phyloP scores from a whole-genome alignment of 2,888 invertebrate species.

The Pyrocoelia pectoralis region DNA sequence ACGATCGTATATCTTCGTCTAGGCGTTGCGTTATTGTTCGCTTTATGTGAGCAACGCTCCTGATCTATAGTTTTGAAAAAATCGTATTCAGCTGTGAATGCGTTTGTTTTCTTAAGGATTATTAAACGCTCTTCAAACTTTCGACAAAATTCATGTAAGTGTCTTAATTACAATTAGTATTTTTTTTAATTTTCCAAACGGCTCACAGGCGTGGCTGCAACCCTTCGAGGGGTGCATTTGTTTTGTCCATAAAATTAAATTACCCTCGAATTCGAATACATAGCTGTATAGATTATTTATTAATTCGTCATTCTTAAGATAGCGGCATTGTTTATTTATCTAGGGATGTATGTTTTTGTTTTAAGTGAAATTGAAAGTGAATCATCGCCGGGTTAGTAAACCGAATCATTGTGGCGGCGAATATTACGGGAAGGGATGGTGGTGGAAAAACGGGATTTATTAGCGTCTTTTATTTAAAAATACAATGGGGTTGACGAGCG shows the following conservation, averaged over 20 bases:
- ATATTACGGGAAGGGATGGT: neutral
- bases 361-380: constrained; percentile 15
- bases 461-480: neutral
- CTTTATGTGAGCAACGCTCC: constrained; percentile 1
- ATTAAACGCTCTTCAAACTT: neutral
- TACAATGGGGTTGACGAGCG: neutral
- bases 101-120: neutral
- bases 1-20: neutral
- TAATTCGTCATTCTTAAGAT: too few relatives aligned
- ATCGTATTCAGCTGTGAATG: constrained; percentile 8
- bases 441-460: neutral
- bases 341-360: neutral
- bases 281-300: neutral
- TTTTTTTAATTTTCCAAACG: neutral
- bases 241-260: constrained; percentile 20
- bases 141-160: constrained; percentile 16
- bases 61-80: constrained; percentile 12
- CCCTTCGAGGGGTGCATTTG: constrained; percentile 24
- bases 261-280: neutral
- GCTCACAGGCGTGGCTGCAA: constrained; percentile 20
- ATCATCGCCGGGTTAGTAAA: constrained; percentile 11
- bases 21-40: constrained; percentile 15
- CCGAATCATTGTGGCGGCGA: neutral
- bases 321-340: neutral
- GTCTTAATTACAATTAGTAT: neutral